Percentiles rank a stretch among this genome's conserved stretches.
phyloP scores from a whole-genome alignment of 2,113 vertebrate genomes.

The Brienomyrus brachyistius region DNA sequence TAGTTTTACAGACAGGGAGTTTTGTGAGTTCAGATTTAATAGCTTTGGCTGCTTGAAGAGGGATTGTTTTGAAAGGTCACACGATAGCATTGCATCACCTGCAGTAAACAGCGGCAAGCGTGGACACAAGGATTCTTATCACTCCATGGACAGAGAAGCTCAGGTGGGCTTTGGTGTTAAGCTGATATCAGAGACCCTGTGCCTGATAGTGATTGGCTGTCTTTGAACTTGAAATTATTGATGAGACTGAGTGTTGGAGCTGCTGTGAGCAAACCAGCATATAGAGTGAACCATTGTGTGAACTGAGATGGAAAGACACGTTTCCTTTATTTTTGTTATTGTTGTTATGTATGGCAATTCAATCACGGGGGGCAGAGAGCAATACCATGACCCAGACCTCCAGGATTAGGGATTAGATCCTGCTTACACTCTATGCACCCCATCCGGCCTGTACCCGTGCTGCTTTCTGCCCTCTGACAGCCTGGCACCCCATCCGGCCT shows the following conservation, averaged over 20 bases:
- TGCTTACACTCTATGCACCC: neutral
- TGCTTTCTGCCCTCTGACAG: neutral
- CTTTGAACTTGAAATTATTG: slow-evolving; percentile 11
- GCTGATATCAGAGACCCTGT: neutral
- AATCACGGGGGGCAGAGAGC: neutral
- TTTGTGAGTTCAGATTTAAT: neutral
- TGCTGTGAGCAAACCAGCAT: neutral
- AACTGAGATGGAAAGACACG: neutral
- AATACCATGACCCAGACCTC: neutral
- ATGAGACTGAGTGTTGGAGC: neutral
- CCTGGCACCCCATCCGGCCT: neutral
- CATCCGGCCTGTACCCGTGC: no score
- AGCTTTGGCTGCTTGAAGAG: neutral
- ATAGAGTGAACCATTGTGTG: neutral
- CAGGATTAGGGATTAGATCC: neutral
- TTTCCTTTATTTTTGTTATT: neutral
- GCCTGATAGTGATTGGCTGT: neutral
- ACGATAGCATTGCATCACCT: neutral
- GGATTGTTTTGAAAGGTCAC: neutral
- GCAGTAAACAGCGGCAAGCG: neutral
- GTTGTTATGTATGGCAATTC: neutral
- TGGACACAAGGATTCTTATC: neutral
- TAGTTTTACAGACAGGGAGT: neutral
- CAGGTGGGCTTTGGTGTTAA: neutral
- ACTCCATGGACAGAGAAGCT: neutral